phyloP scores from a whole-genome alignment of 2,797 vertebrate genomes.

The Mergus octosetaceus region DNA sequence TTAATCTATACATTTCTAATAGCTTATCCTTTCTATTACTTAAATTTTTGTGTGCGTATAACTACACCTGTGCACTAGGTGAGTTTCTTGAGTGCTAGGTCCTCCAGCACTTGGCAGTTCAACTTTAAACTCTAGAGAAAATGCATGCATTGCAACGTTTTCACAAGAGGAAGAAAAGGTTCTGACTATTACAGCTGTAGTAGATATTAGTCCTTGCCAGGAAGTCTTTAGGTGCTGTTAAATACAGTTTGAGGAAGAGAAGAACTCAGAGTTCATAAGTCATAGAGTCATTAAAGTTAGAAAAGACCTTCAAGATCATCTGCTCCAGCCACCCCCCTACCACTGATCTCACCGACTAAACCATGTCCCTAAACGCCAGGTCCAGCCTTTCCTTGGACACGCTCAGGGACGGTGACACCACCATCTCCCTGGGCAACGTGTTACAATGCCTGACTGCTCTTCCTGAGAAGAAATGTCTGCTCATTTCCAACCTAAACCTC shows the following conservation, averaged over 20 bases:
- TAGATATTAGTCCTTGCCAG: background rate
- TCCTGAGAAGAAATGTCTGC: no score
- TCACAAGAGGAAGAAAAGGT: background rate
- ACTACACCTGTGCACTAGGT: background rate
- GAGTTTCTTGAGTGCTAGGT: background rate
- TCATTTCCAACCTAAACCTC: no score
- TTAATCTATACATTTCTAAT: background rate
- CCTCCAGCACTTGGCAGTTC: background rate
- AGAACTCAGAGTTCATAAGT: background rate
- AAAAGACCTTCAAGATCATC: no score
- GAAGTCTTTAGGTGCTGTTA: background rate
- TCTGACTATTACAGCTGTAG: slow-evolving; percentile 17
- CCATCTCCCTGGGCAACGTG: no score
- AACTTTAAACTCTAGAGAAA: background rate
- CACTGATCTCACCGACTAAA: no score
- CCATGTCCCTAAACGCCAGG: no score
- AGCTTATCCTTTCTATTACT: background rate
- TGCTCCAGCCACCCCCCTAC: no score
- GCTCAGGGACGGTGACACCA: no score
- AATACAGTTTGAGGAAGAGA: background rate
- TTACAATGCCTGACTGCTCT: no score
- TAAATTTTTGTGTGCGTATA: background rate
- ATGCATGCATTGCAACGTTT: background rate
- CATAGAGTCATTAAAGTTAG: no score
- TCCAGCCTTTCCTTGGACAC: no score